Conservation (phyloP, 2,888 invertebrate genomes). For the Crocallis elinguaria region DNA sequence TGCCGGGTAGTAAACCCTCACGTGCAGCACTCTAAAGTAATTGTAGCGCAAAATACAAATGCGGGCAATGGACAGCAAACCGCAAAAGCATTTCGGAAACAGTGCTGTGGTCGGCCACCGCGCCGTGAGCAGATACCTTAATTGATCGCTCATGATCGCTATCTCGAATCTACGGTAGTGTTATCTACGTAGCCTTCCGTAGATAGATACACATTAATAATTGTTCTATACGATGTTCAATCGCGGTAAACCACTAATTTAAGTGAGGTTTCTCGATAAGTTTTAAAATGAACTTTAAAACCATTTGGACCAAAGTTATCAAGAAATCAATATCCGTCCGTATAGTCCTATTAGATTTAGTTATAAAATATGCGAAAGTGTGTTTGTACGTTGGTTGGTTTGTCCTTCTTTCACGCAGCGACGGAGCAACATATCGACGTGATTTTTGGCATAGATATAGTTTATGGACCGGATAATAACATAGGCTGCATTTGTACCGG, state of each 20-base stretch:
- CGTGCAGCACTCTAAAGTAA: constrained; percentile 50
- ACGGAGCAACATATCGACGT: no score
- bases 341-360: no score
- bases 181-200: constrained; percentile 50
- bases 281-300: not conserved
- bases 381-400: no score
- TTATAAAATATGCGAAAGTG: no score
- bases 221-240: constrained; percentile 46
- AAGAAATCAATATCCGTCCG: no score
- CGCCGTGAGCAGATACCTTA: constrained; percentile 57
- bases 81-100: constrained; percentile 69
- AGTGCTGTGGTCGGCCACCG: constrained; percentile 63
- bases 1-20: constrained; percentile 53
- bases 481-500: no score
- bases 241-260: constrained; percentile 38
- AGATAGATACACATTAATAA: constrained; percentile 58
- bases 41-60: constrained; percentile 60
- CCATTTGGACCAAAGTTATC: no score
- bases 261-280: no score
- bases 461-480: no score
- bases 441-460: no score
- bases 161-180: constrained; percentile 46
- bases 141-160: constrained; percentile 61
- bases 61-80: constrained; percentile 66
- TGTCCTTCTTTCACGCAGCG: no score